A percentile compares a stretch with the other conserved stretches of the same genome.
These are phyloP conservation scores for Holcopasites calliopsidis DNA, from an alignment of 1,140 invertebrate species.

Conservation along the genomic window DNA sequence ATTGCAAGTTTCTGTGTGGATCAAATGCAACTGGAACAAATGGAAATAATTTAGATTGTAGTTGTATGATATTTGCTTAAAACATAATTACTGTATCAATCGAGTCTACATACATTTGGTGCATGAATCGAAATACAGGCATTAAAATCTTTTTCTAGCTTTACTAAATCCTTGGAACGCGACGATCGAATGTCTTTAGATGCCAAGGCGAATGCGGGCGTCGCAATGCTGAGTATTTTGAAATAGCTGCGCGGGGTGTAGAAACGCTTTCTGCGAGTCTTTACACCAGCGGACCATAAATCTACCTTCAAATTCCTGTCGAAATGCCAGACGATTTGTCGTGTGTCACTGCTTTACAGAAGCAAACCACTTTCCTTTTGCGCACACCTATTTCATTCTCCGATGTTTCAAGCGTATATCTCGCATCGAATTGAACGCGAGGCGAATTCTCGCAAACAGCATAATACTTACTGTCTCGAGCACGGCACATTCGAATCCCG, in stretches of 20 bases:
- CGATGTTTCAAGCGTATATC: constrained; percentile 45
- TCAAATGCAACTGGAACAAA: no score
- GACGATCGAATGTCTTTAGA: constrained; percentile 38
- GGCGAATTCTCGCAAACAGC: neutral
- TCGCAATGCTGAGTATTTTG: constrained; percentile 31
- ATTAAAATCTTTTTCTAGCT: neutral
- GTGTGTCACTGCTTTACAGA: constrained; percentile 47
- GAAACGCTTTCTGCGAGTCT: constrained; percentile 44
- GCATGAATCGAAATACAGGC: neutral
- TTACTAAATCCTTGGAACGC: constrained; percentile 4
- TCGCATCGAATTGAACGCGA: constrained; percentile 14
- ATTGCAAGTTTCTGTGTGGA: no score
- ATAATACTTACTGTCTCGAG: neutral
- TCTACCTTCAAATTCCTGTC: constrained; percentile 60
- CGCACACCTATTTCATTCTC: constrained; percentile 41
- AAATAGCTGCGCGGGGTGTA: constrained; percentile 26
- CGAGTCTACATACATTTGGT: neutral
- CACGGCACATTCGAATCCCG: neutral
- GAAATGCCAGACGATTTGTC: constrained; percentile 61
- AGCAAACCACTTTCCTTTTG: constrained; percentile 54
- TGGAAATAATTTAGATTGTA: neutral
- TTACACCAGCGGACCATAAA: constrained; percentile 52
- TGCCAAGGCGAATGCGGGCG: constrained; percentile 16
- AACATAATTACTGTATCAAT: neutral
- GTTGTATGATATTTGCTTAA: no score